A percentile compares a stretch with the other conserved stretches of the same genome.
Evolutionary conservation across 1,140 invertebrate genomes (phyloP).

Genomic region (Oryzaephilus surinamensis): DNA sequence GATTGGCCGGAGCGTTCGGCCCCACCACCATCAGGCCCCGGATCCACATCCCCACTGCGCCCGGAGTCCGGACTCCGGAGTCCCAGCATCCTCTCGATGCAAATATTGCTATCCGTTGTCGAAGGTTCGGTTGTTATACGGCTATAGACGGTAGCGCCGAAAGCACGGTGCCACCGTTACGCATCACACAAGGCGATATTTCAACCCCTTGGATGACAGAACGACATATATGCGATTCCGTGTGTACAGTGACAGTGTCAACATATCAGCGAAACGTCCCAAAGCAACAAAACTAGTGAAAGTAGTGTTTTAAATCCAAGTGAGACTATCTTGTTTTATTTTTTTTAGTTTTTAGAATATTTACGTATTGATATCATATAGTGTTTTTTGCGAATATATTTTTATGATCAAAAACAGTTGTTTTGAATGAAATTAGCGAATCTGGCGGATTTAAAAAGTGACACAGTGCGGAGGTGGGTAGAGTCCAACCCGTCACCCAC

Average conservation of each 20-base stretch:
- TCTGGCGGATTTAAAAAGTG: constrained; percentile 37
- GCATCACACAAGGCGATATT: too few relatives aligned
- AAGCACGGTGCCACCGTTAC: too few relatives aligned
- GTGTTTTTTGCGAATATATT: neutral
- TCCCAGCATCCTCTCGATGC: constrained; percentile 29
- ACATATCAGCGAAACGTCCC: constrained; percentile 14
- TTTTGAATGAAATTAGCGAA: constrained; percentile 24
- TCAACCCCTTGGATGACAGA: too few relatives aligned
- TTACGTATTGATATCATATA: neutral
- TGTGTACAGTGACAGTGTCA: constrained; percentile 18
- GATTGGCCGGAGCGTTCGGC: constrained; percentile 25
- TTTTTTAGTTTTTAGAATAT: too few relatives aligned
- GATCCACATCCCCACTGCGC: constrained; percentile 27
- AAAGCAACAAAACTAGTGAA: too few relatives aligned
- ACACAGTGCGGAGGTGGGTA: constrained; percentile 36
- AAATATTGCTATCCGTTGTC: too few relatives aligned
- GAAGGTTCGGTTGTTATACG: constrained; percentile 30
- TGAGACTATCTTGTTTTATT: too few relatives aligned
- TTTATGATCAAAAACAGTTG: constrained; percentile 1
- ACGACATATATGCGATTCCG: constrained; percentile 6
- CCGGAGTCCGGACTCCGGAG: too few relatives aligned
- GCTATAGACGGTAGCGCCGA: constrained; percentile 27
- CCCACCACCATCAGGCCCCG: constrained; percentile 29
- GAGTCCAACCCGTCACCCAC: constrained; percentile 32
- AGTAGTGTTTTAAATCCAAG: too few relatives aligned